These are phyloP conservation scores for Empis livida DNA, from an alignment of 2,888 invertebrate species.

Conservation along the genomic window DNA sequence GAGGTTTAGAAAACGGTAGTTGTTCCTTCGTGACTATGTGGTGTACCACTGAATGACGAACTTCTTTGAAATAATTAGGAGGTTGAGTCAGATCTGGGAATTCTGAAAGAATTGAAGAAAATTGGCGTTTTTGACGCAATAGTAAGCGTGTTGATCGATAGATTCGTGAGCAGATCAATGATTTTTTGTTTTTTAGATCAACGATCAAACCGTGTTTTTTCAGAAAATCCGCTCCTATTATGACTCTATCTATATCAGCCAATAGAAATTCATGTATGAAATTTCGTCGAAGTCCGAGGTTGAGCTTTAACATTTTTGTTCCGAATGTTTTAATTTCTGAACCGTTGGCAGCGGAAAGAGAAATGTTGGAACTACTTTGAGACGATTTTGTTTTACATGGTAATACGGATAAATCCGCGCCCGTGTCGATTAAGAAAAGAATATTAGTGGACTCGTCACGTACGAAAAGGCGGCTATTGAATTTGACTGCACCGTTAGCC, in stretches of 20 bases:
- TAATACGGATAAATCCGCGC: not conserved
- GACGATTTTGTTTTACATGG: not conserved
- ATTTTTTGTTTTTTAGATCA: not conserved
- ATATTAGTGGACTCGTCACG: not conserved
- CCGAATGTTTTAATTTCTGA: not conserved
- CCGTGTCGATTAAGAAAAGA: not conserved
- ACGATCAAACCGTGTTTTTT: not conserved
- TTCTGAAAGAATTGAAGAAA: not conserved
- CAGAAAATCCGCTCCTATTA: not conserved
- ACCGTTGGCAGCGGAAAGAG: too few species aligned
- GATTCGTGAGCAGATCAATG: not conserved
- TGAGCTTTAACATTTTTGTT: not conserved
- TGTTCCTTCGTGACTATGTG: slow-evolving; percentile 1
- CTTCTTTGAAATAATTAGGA: not conserved
- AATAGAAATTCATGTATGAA: not conserved
- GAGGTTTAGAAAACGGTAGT: slow-evolving; percentile 1
- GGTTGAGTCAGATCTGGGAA: not conserved
- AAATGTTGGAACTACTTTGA: too few species aligned
- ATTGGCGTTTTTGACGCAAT: not conserved
- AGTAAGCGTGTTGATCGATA: not conserved
- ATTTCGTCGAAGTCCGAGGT: not conserved
- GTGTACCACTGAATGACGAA: not conserved
- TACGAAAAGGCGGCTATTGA: not conserved
- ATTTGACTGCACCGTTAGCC: not conserved
- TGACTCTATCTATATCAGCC: not conserved